Evolutionary conservation across 2,888 invertebrate species (phyloP).

Genomic region (Leucophenga maculata): DNA sequence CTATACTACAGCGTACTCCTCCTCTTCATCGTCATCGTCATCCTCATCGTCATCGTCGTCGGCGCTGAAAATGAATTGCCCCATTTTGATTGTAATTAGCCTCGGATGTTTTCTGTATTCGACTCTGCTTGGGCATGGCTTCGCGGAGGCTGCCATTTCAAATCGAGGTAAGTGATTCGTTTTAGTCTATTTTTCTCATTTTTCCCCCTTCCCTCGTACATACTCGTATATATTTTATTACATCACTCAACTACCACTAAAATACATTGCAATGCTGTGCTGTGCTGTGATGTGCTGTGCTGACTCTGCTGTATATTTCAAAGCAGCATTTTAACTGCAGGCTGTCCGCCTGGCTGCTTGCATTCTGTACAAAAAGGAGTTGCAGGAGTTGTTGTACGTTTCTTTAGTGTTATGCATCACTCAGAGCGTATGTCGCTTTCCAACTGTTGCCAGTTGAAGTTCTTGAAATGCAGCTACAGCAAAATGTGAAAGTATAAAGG

Average conservation of each 20-base stretch:
- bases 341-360: background rate
- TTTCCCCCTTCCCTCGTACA: background rate
- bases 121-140: conserved; percentile 58
- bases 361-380: background rate
- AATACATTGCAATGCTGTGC: conserved; percentile 5
- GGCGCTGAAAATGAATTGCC: conserved; percentile 66
- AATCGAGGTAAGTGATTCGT: conserved; percentile 70
- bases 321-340: background rate
- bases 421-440: background rate
- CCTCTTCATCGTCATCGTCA: background rate
- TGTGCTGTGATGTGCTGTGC: too few species aligned
- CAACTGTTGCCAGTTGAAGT: conserved; percentile 2
- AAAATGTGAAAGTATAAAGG: too few species aligned
- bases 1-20: background rate
- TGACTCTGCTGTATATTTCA: too few species aligned
- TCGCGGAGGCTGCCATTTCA: conserved; percentile 69
- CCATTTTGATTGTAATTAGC: conserved; percentile 72
- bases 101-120: conserved; percentile 70
- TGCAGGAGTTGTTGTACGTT: background rate
- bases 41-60: conserved; percentile 34
- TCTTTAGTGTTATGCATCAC: too few species aligned
- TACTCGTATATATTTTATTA: background rate
- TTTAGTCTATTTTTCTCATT: background rate
- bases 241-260: background rate
- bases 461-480: background rate